Evolutionary conservation across 2,888 invertebrate species (phyloP), one percentile per base, ranked within the genome.

Genomic region (Chrysodeixis includens): DNA sequence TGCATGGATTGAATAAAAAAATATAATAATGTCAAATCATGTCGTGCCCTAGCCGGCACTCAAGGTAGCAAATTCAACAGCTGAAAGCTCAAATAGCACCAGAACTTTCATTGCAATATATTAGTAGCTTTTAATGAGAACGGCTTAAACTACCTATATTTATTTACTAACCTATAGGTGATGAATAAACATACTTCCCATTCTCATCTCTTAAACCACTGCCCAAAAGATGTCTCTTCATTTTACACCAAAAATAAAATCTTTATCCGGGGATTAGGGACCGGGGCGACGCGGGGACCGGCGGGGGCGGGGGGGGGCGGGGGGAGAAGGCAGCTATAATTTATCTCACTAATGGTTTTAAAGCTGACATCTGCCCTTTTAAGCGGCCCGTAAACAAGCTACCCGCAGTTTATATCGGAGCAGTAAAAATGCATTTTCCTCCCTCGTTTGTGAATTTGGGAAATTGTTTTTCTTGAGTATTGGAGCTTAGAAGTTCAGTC

Each of bases 201-300:
- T 18, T 56, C 40, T 44, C 18, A 30, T 72, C 53, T 18, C 66
- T 71, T 62, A 60, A 40, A 59, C 82, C 83, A 73, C 54, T 40
- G 40, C 65, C 72, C 69, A 84, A 84, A 86, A 88, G 88, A 91
- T 91, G 91, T 91, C 90, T 90, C 90, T 91, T 90, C 90, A 91
- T 91, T 92, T 90, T 90, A 90, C 90, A 91, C 88, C 90, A 88
- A 92, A 92, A 92, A 92, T 92, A 92, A 92, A 92, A 91, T 91
- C 90, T 91, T 92, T 90, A 91, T 90, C 91, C 90, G 74, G 72
- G 89, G 88, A 88, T 90, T 88, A 90, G 86, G 85, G 83, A 79
- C 71, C 74, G 64, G 77, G 71, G 74, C 69, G 68, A 56, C 59
- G 62, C 58, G 60, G 65, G 61, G 40, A n/a, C 44, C 32, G 58